Base-by-base conservation (phyloP, 2,113 vertebrate species). In the Emydura subglobosa region DNA sequence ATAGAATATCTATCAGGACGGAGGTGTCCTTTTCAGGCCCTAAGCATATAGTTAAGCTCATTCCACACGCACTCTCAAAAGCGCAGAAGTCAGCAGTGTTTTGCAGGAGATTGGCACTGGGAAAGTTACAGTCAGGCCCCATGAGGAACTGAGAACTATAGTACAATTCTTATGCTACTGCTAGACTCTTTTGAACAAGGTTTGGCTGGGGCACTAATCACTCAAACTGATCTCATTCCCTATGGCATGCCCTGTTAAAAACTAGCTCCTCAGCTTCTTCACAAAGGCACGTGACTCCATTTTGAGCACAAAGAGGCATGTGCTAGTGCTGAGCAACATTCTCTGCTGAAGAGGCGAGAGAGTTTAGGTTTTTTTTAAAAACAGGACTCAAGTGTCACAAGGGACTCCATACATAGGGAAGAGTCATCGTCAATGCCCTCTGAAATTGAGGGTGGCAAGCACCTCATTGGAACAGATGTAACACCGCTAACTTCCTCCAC, bases 31-130 rank as follows among this genome's bases (percentile, higher is more conserved):
- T 54, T 61, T 27, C 19, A 51, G 13, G 82, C 85, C 81, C 5
- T 51, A 79, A 90, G 79, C 3, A 5, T 86, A 88, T 59, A 59
- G 1, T 88, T 90, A 91, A 96, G 65, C 65, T 94, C 74, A 92
- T 24, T 27, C 12, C 79, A 65, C 82, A 72, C 14, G 24, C 51
- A 50, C 17, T 24, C 49, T 72, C 84, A 1, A 12, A 84, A 61
- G 76, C 80, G 27, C 61, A 83, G 88, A 47, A 10, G 27, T 87
- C 90, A 82, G 83, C 79, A 55, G 1, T 44, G 81, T 87, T 95
- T 91, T 92, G 87, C 78, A 76, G 82, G 22, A 85, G 79, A 79
- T 49, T 34, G 78, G 82, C 90, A 95, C n/a, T 49, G 88, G 57
- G 31, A 27, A 54, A 79, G 85, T 54, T 51, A 39, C 49, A 27